phyloP scores from a whole-genome alignment of 2,113 vertebrate species.

The Anarhynchus alexandrinus region DNA sequence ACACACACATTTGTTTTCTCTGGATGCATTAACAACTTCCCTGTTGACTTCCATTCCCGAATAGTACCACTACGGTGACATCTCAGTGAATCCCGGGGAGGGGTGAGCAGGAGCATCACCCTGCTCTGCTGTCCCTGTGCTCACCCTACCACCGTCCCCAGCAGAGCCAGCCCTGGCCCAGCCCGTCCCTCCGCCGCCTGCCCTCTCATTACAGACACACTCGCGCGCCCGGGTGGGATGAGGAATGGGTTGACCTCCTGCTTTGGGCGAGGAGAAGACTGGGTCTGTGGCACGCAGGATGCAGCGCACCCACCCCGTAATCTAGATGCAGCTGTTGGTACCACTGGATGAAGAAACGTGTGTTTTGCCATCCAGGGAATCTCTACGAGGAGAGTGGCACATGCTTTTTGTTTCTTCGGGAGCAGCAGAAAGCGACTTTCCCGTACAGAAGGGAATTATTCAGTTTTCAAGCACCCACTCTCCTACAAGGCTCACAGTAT shows the following conservation, averaged over 20 bases:
- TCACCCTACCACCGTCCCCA: background rate
- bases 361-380: background rate
- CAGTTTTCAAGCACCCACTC: background rate
- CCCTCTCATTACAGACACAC: background rate
- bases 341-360: background rate
- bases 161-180: background rate
- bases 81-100: background rate
- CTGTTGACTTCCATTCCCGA: background rate
- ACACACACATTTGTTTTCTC: background rate
- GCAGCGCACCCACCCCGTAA: background rate
- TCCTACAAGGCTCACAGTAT: background rate
- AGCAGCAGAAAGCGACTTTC: background rate
- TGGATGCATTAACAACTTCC: background rate
- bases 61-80: background rate
- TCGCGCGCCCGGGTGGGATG: fast-evolving
- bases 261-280: background rate
- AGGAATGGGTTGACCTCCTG: background rate
- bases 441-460: background rate
- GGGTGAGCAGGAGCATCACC: background rate
- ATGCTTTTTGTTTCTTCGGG: background rate
- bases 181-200: background rate
- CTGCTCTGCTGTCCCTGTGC: background rate
- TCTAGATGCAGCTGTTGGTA: background rate
- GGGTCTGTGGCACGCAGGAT: background rate
- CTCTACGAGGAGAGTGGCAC: background rate